These are phyloP conservation scores for Danio aesculapii DNA, from an alignment of 2,797 vertebrate species.

Conservation along the genomic window DNA sequence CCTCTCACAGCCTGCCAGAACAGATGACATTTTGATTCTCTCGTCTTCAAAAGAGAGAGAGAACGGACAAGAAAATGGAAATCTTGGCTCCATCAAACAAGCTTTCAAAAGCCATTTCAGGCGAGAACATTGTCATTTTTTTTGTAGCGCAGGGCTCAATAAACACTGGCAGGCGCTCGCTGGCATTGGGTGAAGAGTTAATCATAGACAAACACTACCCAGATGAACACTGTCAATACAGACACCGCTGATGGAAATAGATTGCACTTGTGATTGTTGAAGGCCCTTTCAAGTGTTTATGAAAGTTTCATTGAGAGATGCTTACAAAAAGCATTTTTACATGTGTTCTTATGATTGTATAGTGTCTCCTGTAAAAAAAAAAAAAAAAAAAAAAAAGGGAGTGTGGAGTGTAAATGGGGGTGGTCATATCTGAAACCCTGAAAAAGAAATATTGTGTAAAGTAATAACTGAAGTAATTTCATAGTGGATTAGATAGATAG, in stretches of 20 bases:
- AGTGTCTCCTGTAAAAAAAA: too few species aligned
- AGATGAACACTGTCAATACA: slow-evolving; percentile 56
- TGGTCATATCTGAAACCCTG: too few species aligned
- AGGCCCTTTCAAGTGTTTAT: too few species aligned
- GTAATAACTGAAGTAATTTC: too few species aligned
- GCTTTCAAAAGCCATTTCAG: slow-evolving; percentile 62
- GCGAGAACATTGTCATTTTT: slow-evolving; percentile 49
- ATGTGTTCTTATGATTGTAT: too few species aligned
- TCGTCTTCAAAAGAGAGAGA: slow-evolving; percentile 54
- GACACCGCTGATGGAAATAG: slow-evolving; percentile 38
- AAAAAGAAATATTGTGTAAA: too few species aligned
- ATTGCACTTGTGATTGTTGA: slow-evolving; percentile 45
- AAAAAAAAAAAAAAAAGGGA: too few species aligned
- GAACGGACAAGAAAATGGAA: slow-evolving; percentile 41
- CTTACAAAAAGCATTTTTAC: too few species aligned
- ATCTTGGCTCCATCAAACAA: slow-evolving; percentile 64
- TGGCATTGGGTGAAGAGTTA: slow-evolving; percentile 50
- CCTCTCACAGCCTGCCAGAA: slow-evolving; percentile 61
- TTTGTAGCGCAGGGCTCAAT: slow-evolving; percentile 47
- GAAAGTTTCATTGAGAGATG: too few species aligned
- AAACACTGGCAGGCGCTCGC: slow-evolving; percentile 56
- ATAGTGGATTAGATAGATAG: too few species aligned
- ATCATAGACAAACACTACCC: slow-evolving; percentile 42
- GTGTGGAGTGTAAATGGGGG: too few species aligned
- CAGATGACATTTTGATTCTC: slow-evolving; percentile 64